Evolutionary conservation across 2,797 vertebrate genomes (phyloP).

Genomic region (Scarus forsteni): DNA sequence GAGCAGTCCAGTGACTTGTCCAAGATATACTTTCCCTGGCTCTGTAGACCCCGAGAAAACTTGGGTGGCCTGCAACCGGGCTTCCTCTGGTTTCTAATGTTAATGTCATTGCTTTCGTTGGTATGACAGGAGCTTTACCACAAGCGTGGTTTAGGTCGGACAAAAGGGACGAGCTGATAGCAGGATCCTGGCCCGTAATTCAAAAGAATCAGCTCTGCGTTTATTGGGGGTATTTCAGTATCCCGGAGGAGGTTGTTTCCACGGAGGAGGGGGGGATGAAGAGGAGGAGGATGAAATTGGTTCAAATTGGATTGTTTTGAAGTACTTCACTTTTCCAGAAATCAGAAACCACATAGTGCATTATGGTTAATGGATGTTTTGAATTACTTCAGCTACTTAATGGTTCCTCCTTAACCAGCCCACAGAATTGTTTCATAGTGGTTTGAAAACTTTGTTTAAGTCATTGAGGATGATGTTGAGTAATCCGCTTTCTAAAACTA

Average conservation of each 20-base stretch:
- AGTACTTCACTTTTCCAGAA: conserved; percentile 82
- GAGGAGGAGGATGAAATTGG: conserved; percentile 64
- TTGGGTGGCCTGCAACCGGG: conserved; percentile 83
- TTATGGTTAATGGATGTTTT: conserved; percentile 81
- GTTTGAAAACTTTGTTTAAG: conserved; percentile 77
- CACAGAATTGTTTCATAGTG: conserved; percentile 79
- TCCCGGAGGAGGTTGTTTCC: conserved; percentile 61
- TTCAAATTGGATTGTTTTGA: conserved; percentile 76
- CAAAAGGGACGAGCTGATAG: conserved; percentile 71
- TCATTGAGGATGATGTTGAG: conserved; percentile 75
- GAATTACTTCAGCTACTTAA: conserved; percentile 80
- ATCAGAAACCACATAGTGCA: conserved; percentile 80
- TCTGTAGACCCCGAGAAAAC: conserved; percentile 76
- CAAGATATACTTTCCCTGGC: conserved; percentile 83
- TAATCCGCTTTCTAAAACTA: conserved; percentile 66
- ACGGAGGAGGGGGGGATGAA: conserved; percentile 53
- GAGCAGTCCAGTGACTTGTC: conserved; percentile 78
- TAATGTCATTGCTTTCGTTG: conserved; percentile 82
- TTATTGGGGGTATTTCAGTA: conserved; percentile 52
- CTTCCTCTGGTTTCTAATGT: conserved; percentile 84
- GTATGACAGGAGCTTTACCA: conserved; percentile 74
- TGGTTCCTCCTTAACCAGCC: conserved; percentile 77
- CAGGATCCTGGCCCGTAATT: conserved; percentile 48
- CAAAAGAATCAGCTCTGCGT: conserved; percentile 26
- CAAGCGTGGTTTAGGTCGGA: conserved; percentile 75